Conservation (phyloP, 1,140 invertebrate species). For the Zeugodacus cucurbitae region DNA sequence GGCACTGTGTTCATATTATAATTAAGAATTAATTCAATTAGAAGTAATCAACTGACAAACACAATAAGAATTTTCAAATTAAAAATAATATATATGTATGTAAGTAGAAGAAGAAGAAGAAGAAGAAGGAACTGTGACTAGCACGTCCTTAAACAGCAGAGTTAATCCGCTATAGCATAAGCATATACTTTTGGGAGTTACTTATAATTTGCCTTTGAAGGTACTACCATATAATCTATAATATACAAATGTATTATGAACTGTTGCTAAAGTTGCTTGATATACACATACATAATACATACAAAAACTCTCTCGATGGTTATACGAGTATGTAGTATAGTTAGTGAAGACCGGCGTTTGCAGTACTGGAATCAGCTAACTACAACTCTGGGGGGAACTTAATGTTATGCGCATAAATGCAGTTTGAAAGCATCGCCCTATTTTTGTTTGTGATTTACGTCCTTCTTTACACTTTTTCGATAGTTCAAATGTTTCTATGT, state of each 20-base stretch:
- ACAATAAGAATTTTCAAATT: constrained; percentile 14
- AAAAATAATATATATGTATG: not conserved
- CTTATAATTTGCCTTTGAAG: not conserved
- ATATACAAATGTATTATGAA: not conserved
- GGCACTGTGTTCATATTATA: constrained; percentile 67
- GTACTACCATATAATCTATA: too few species aligned
- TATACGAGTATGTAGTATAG: not conserved
- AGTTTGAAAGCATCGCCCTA: too few species aligned
- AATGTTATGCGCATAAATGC: too few species aligned
- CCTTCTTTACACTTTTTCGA: not conserved
- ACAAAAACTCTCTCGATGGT: not conserved
- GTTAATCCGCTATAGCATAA: not conserved
- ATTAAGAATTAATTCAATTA: constrained; percentile 56
- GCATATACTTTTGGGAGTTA: not conserved
- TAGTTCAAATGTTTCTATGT: too few species aligned
- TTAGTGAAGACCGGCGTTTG: not conserved
- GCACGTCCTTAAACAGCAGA: not conserved
- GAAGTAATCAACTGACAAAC: constrained; percentile 31
- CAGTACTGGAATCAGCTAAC: too few species aligned
- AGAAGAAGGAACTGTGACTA: not conserved
- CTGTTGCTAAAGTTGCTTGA: not conserved
- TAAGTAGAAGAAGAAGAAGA: not conserved
- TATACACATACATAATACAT: not conserved
- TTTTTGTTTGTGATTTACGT: not conserved
- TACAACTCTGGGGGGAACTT: too few species aligned